These are phyloP conservation scores for Halcyon leucocephala DNA, from an alignment of 2,797 vertebrate genomes.

Conservation along the genomic window DNA sequence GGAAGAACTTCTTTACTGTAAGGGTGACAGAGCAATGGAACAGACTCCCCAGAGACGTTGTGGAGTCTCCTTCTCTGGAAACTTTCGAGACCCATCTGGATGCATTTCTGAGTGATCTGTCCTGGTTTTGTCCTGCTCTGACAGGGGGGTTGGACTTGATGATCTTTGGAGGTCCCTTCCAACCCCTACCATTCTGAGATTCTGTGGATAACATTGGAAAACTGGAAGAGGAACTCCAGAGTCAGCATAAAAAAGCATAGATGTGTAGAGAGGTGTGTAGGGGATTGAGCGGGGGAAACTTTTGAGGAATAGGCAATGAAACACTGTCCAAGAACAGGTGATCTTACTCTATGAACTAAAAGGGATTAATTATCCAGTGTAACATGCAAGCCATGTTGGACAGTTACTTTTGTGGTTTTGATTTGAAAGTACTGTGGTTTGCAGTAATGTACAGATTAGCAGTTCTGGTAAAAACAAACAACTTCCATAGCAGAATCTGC, in stretches of 20 bases:
- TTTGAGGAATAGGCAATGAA: not conserved
- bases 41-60: too few species aligned
- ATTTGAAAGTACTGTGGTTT: not conserved
- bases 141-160: too few species aligned
- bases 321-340: not conserved
- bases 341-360: not conserved
- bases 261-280: not conserved
- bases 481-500: not conserved
- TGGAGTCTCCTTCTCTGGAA: too few species aligned
- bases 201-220: not conserved
- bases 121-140: too few species aligned
- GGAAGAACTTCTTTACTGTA: too few species aligned
- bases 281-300: rapidly evolving
- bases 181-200: too few species aligned
- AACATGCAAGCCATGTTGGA: not conserved
- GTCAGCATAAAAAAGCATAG: not conserved
- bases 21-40: too few species aligned
- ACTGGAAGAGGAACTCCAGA: not conserved
- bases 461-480: not conserved
- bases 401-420: not conserved
- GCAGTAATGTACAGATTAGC: not conserved
- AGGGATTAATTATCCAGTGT: not conserved
- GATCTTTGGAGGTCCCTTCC: too few species aligned
- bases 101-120: too few species aligned
- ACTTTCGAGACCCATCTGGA: too few species aligned